Percentiles rank a stretch among this genome's conserved stretches.
Evolutionary conservation across 2,888 invertebrate species (phyloP).

Genomic region (Nomada lathburiana): DNA sequence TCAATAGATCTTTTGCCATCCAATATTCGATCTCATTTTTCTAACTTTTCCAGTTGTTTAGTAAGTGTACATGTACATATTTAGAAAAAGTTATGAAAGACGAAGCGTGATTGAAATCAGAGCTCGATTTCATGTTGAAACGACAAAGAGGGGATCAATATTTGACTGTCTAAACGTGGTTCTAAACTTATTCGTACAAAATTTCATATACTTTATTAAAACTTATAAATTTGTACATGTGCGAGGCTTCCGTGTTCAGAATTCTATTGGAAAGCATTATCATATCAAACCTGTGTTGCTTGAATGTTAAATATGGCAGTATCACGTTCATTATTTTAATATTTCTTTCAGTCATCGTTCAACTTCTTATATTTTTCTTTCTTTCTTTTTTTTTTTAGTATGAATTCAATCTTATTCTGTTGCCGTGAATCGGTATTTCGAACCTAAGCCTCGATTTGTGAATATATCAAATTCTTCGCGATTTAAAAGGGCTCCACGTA

Average conservation of each 20-base stretch:
- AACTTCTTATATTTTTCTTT: background rate
- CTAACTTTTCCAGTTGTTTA: background rate
- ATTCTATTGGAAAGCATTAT: slow-evolving; percentile 32
- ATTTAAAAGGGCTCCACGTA: slow-evolving; percentile 75
- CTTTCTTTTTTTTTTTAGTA: no score
- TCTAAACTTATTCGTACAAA: slow-evolving; percentile 34
- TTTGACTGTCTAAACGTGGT: background rate
- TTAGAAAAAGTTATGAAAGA: background rate
- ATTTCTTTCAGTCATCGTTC: background rate
- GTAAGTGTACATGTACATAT: background rate
- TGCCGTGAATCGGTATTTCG: slow-evolving; percentile 41
- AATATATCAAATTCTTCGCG: slow-evolving; percentile 82
- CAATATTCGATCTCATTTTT: background rate
- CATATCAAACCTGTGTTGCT: slow-evolving; percentile 5
- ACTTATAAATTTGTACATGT: slow-evolving; percentile 49
- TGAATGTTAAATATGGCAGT: slow-evolving; percentile 12
- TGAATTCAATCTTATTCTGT: slow-evolving; percentile 21
- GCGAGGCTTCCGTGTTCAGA: slow-evolving; percentile 34
- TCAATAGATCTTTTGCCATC: background rate
- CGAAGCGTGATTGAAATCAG: background rate
- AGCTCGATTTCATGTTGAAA: background rate
- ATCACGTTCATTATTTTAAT: background rate
- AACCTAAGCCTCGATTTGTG: slow-evolving; percentile 80
- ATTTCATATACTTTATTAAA: slow-evolving; percentile 41
- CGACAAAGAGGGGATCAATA: background rate